Evolutionary conservation across 2,797 vertebrate genomes (phyloP), one percentile per base, ranked within the genome.

Genomic region (Tangara arthus): DNA sequence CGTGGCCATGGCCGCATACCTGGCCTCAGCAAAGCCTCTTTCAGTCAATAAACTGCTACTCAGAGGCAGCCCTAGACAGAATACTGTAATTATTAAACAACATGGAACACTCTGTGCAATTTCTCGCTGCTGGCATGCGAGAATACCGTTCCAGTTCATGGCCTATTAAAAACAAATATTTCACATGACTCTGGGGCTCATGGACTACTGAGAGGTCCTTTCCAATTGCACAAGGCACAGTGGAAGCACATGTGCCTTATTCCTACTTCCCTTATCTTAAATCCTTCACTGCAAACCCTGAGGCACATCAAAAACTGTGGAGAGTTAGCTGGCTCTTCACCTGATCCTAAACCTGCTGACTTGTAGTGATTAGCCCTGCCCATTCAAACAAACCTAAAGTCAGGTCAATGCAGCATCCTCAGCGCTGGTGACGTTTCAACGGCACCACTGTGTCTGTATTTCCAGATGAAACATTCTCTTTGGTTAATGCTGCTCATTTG

Each of bases 141-240:
- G 89, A 90, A 96, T 76, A 82, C 87, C 27, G 70, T 94, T 97
- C 95, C 95, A 96, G 94, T 91, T 95, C 96, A 96, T 15, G 82
- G 91, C 91, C 57, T 94, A 78, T 97, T 93, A 86, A 90, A 97
- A 96, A 70, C 85, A 95, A 94, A 59, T 76, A 94, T 46, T 94
- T 89, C 95, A 94, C 93, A 94, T 93, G 87, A 96, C 91, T 90
- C 61, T 52, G 35, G 28, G 71, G 28, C 75, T 77, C 53, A 73
- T 2, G 46, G 87, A 65, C 66, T 81, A 71, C 46, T 63, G 70
- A 88, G 73, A 86, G 61, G 76, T 94, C 69, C 76, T 73, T 88
- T 92, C 66, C 82, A 73, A 92, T 47, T 70, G 79, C 18, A 2
- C 52, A 83, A 87, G 72, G 76, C 65, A 81, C 6, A 3, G 57